These are phyloP conservation scores for Ciconia maguari DNA, from an alignment of 2,113 vertebrate species.

Conservation along the genomic window DNA sequence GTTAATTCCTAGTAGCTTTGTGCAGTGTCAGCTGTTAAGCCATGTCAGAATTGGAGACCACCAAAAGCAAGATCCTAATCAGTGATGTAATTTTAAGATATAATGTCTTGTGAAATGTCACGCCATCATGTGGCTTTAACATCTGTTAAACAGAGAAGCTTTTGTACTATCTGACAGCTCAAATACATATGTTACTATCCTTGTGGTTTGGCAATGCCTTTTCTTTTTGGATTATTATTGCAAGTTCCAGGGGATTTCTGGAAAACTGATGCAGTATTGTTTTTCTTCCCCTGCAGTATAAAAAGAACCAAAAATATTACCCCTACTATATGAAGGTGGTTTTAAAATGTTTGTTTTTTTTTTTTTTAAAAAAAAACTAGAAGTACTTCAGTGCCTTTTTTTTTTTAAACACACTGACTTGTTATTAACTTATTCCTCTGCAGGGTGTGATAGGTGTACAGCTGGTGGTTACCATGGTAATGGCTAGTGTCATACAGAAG, in stretches of 20 bases:
- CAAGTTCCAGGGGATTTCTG: background rate
- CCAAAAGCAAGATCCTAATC: background rate
- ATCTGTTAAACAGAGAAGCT: background rate
- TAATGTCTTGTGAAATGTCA: background rate
- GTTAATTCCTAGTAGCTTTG: background rate
- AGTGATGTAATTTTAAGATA: background rate
- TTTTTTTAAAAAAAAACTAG: background rate
- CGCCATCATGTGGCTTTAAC: background rate
- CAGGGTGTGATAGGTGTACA: slow-evolving; percentile 95
- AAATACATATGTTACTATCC: background rate
- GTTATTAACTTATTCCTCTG: slow-evolving; percentile 38
- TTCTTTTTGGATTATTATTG: background rate
- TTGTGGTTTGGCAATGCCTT: background rate
- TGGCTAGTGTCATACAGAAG: slow-evolving; percentile 96
- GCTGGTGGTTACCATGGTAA: slow-evolving; percentile 96
- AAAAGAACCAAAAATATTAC: background rate
- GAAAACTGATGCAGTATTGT: background rate
- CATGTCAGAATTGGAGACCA: background rate
- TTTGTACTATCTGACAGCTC: background rate
- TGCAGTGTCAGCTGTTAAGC: background rate
- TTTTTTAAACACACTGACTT: background rate
- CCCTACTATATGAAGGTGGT: background rate
- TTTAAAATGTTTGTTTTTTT: background rate
- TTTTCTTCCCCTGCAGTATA: background rate
- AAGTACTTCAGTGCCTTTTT: background rate